A percentile compares a stretch with the other conserved stretches of the same genome.
These are phyloP conservation scores for Battus philenor DNA, from an alignment of 1,140 invertebrate species.

Conservation along the genomic window DNA sequence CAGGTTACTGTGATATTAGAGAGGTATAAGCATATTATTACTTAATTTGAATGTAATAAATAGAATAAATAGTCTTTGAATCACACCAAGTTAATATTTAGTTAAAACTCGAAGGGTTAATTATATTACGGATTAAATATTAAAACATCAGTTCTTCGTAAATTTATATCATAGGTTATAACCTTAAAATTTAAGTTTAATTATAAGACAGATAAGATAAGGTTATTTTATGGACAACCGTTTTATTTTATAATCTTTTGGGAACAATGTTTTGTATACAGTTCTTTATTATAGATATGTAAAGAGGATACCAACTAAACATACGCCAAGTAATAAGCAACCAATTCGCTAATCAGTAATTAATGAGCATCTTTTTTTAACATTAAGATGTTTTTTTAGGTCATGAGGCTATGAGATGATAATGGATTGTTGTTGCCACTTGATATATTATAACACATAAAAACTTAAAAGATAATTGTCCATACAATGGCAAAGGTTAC, in stretches of 20 bases:
- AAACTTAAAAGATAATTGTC: slow-evolving; percentile 53
- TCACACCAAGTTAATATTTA: no score
- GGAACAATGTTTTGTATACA: neutral
- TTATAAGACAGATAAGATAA: slow-evolving; percentile 12
- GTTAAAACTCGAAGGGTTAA: no score
- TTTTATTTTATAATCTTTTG: slow-evolving; percentile 8
- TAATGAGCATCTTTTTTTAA: slow-evolving; percentile 24
- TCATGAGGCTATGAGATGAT: slow-evolving; percentile 63
- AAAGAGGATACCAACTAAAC: neutral
- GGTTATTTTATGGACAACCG: neutral
- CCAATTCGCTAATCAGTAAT: slow-evolving; percentile 12
- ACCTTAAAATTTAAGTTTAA: slow-evolving; percentile 30
- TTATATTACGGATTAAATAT: no score
- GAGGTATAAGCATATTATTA: no score
- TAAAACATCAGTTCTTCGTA: slow-evolving; percentile 28
- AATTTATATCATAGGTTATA: slow-evolving; percentile 46
- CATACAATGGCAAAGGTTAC: slow-evolving; percentile 63
- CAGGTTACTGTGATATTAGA: no score
- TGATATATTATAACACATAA: slow-evolving; percentile 57
- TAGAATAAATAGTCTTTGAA: no score
- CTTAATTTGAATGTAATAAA: no score
- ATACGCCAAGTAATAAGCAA: neutral
- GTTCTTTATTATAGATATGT: neutral
- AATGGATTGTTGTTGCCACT: slow-evolving; percentile 54
- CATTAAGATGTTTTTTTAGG: slow-evolving; percentile 56